phyloP scores from a whole-genome alignment of 1,140 invertebrate genomes.

The Drosophila gunungcola region DNA sequence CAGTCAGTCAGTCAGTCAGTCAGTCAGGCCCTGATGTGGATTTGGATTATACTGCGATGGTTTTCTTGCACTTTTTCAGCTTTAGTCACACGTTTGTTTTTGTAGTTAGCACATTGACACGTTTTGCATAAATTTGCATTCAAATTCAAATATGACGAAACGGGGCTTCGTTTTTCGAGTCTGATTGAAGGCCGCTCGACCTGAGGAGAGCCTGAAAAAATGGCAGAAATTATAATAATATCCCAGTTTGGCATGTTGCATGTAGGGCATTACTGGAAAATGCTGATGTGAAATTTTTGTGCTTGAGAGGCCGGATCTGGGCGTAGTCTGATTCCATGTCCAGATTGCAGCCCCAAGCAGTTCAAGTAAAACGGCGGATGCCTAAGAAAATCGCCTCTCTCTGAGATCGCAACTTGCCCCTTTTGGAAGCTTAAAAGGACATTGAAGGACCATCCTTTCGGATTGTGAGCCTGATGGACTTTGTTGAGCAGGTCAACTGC shows the following conservation, averaged over 20 bases:
- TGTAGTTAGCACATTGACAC: constrained; percentile 84
- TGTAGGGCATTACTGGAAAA: constrained; percentile 34
- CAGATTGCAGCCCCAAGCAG: constrained; percentile 23
- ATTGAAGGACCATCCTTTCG: no score
- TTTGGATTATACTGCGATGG: constrained; percentile 45
- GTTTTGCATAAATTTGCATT: constrained; percentile 84
- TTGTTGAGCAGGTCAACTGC: constrained; percentile 1
- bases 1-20: constrained; percentile 17
- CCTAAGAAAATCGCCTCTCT: not conserved
- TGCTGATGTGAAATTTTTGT: constrained; percentile 20
- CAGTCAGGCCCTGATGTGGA: constrained; percentile 14
- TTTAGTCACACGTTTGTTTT: constrained; percentile 63
- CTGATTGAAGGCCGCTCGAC: constrained; percentile 46
- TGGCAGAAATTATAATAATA: constrained; percentile 28
- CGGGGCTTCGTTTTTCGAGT: constrained; percentile 36
- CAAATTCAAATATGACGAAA: constrained; percentile 49
- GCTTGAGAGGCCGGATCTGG: constrained; percentile 18
- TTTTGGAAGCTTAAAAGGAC: not conserved
- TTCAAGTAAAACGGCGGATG: not conserved
- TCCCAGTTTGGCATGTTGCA: constrained; percentile 37
- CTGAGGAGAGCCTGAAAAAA: constrained; percentile 1
- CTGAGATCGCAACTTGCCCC: not conserved
- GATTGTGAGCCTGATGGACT: not conserved
- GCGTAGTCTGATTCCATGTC: constrained; percentile 17
- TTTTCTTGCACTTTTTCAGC: constrained; percentile 49